These are phyloP conservation scores for Muscicapa striata DNA, from an alignment of 2,797 vertebrate genomes.

Conservation along the genomic window DNA sequence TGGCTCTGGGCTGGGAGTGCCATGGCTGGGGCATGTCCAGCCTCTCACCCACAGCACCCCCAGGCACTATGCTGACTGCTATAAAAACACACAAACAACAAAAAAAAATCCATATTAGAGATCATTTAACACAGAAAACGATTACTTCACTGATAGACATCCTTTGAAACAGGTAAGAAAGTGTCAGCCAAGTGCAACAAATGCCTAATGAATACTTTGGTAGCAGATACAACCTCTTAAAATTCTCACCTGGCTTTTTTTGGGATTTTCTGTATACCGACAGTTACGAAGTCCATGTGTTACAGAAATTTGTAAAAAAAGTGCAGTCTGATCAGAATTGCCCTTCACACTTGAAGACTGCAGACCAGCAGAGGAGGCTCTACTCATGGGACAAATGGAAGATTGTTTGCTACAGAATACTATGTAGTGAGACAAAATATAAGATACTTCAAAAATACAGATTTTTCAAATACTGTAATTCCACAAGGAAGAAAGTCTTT, in stretches of 20 bases:
- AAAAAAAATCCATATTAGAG: not conserved
- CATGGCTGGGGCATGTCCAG: accelerated
- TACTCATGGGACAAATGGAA: not conserved
- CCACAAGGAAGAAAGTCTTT: not conserved
- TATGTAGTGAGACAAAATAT: not conserved
- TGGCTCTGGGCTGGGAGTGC: not conserved
- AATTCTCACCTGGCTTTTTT: not conserved
- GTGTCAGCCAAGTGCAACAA: not conserved
- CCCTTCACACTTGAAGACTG: not conserved
- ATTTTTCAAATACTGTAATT: not conserved
- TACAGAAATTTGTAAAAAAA: not conserved
- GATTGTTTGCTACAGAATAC: not conserved
- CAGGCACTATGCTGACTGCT: not conserved
- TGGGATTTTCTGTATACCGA: not conserved
- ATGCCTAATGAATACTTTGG: not conserved
- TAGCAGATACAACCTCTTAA: not conserved
- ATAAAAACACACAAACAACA: not conserved
- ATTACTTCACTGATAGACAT: not conserved
- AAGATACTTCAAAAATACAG: not conserved
- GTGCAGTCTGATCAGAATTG: not conserved
- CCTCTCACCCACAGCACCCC: not conserved
- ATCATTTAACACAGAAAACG: not conserved
- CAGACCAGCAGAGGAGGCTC: not conserved
- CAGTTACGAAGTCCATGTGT: not conserved
- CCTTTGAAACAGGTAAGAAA: not conserved